Conservation (phyloP, 92 coral and sea anemone genomes). For the Epizoanthus illoricatus region DNA sequence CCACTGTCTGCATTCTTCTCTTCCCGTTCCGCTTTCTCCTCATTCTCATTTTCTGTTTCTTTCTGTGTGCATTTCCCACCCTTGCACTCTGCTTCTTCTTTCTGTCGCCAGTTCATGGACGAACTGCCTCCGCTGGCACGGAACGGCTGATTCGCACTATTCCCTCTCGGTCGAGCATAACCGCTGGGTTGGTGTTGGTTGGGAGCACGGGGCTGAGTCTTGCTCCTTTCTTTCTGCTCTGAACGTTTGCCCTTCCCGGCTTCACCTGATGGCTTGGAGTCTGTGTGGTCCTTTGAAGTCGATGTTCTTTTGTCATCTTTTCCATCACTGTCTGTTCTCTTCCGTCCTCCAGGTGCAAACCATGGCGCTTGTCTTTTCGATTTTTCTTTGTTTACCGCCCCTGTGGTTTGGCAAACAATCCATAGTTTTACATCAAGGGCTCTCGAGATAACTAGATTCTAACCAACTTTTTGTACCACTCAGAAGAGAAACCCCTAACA, state of each 20-base stretch:
- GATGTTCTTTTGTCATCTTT: slow-evolving; percentile 54
- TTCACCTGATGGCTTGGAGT: background rate
- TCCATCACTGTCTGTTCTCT: slow-evolving; percentile 67
- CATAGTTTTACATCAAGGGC: background rate
- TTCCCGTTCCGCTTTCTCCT: slow-evolving; percentile 36
- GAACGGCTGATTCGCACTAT: slow-evolving; percentile 55
- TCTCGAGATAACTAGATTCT: background rate
- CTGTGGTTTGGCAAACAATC: slow-evolving; percentile 23
- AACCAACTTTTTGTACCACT: too few relatives aligned
- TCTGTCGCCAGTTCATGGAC: slow-evolving; percentile 77
- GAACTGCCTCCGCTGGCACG: slow-evolving; percentile 77
- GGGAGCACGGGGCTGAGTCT: slow-evolving; percentile 53
- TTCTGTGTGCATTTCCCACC: slow-evolving; percentile 38
- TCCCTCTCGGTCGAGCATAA: slow-evolving; percentile 51
- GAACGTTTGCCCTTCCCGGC: slow-evolving; percentile 41
- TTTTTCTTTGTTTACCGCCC: slow-evolving; percentile 45
- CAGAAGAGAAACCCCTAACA: too few relatives aligned
- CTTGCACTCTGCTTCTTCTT: slow-evolving; percentile 17
- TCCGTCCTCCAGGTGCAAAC: slow-evolving; percentile 60
- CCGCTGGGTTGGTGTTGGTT: slow-evolving; percentile 33
- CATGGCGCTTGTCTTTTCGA: slow-evolving; percentile 65
- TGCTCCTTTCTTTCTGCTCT: slow-evolving; percentile 60
- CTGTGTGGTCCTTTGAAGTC: too few relatives aligned
- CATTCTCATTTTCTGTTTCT: slow-evolving; percentile 22
- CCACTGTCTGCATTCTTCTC: slow-evolving; percentile 39